These are phyloP conservation scores for Spinibarbus caldwelli DNA, from an alignment of 2,797 vertebrate genomes.

Conservation along the genomic window DNA sequence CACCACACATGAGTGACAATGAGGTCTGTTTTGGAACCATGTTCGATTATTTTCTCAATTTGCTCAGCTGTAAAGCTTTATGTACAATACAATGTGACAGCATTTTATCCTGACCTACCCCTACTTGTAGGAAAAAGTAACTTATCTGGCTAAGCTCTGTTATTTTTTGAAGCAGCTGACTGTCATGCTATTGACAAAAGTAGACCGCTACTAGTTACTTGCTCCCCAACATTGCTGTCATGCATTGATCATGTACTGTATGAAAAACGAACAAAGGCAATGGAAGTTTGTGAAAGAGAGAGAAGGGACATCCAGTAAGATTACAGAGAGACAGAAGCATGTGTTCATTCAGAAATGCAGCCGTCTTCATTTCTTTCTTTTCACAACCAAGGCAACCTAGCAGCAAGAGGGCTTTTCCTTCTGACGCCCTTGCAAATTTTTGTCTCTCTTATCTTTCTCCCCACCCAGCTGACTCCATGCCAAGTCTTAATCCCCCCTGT, in stretches of 20 bases:
- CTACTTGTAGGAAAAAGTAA: not conserved
- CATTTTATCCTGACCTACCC: not conserved
- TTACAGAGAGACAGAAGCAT: not conserved
- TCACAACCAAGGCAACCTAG: constrained; percentile 37
- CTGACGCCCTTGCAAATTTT: constrained; percentile 51
- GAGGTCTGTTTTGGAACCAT: not conserved
- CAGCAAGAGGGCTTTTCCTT: constrained; percentile 53
- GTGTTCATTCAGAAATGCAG: constrained; percentile 20
- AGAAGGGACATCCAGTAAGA: constrained; percentile 1
- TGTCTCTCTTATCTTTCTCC: constrained; percentile 52
- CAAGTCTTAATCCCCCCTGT: constrained; percentile 35
- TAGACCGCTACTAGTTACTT: not conserved
- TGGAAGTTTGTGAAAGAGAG: not conserved
- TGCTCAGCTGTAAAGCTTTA: not conserved
- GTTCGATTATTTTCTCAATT: not conserved
- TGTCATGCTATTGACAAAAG: not conserved
- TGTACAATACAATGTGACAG: not conserved
- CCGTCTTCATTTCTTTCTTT: constrained; percentile 43
- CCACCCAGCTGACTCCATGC: constrained; percentile 47
- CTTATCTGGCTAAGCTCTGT: not conserved
- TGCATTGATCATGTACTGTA: not conserved
- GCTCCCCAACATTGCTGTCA: not conserved
- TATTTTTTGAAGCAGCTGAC: constrained; percentile 7
- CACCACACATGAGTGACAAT: not conserved
- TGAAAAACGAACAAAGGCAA: not conserved